phyloP scores from a whole-genome alignment of 2,797 vertebrate species.

The Zenarchopterus dispar region DNA sequence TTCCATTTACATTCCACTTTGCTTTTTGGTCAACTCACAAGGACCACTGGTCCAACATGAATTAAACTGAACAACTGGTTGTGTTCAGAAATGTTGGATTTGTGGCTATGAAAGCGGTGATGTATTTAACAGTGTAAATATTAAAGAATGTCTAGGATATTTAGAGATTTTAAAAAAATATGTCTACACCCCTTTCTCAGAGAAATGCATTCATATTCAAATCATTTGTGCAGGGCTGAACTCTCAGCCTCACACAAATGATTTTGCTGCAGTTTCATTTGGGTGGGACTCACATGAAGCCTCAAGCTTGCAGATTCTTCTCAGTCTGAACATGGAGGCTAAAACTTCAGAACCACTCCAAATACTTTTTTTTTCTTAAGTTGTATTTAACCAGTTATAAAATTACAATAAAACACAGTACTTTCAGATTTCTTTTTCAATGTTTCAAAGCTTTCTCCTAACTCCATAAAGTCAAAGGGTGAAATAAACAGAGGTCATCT shows the following conservation, averaged over 20 bases:
- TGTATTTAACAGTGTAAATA: conserved; percentile 34
- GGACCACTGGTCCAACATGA: conserved; percentile 47
- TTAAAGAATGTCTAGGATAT: conserved; percentile 3
- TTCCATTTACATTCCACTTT: conserved; percentile 24
- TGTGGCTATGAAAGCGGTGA: conserved; percentile 31
- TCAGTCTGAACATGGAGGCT: too few species aligned
- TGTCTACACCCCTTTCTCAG: too few species aligned
- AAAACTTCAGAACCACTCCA: too few species aligned
- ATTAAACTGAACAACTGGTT: not conserved
- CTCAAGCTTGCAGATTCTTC: too few species aligned
- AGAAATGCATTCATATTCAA: too few species aligned
- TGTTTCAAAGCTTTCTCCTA: too few species aligned
- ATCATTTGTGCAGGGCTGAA: too few species aligned
- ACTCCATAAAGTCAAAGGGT: not conserved
- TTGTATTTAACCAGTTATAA: not conserved
- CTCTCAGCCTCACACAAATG: too few species aligned
- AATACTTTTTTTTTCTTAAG: not conserved
- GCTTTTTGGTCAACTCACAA: conserved; percentile 43
- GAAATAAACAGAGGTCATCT: conserved; percentile 11
- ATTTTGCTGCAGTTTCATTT: too few species aligned
- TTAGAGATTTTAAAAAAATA: too few species aligned
- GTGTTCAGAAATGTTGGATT: conserved; percentile 26
- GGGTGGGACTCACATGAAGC: too few species aligned
- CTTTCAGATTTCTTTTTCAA: not conserved
- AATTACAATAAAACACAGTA: not conserved